Conservation (phyloP, 2,113 vertebrate genomes). For the Mus spicilegus region DNA sequence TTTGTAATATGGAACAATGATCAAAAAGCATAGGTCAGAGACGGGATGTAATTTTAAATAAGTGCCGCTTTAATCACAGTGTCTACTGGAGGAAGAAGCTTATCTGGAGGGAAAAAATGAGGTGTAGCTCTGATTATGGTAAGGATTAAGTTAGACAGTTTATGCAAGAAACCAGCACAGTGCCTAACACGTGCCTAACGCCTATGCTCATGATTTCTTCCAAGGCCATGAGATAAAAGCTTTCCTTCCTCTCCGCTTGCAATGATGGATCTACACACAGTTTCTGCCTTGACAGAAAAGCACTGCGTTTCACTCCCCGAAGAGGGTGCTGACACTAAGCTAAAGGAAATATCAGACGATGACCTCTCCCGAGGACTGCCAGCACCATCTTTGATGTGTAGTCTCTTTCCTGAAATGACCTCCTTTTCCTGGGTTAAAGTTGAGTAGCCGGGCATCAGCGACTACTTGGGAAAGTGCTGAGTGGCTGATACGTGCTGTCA, state of each 20-base stretch:
- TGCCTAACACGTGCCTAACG: constrained; percentile 42
- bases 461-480: constrained; percentile 86
- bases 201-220: constrained; percentile 58
- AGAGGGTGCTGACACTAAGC: constrained; percentile 83
- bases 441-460: constrained; percentile 83
- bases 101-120: constrained; percentile 71
- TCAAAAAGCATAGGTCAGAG: constrained; percentile 25
- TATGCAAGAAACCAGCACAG: constrained; percentile 29
- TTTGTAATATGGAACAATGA: constrained; percentile 16
- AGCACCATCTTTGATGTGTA: constrained; percentile 80
- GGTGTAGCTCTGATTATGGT: constrained; percentile 62
- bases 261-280: constrained; percentile 72
- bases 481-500: constrained; percentile 86
- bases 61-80: constrained; percentile 62
- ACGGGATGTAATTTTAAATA: constrained; percentile 62
- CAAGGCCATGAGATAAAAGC: constrained; percentile 74
- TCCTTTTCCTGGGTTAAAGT: constrained; percentile 85
- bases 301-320: constrained; percentile 81
- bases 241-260: constrained; percentile 68
- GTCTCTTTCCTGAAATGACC: constrained; percentile 86
- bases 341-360: constrained; percentile 79
- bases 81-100: constrained; percentile 54
- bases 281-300: constrained; percentile 76
- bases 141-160: constrained; percentile 59
- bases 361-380: constrained; percentile 78